These are phyloP conservation scores for Aythya baeri DNA, from an alignment of 2,113 vertebrate species.

Conservation along the genomic window DNA sequence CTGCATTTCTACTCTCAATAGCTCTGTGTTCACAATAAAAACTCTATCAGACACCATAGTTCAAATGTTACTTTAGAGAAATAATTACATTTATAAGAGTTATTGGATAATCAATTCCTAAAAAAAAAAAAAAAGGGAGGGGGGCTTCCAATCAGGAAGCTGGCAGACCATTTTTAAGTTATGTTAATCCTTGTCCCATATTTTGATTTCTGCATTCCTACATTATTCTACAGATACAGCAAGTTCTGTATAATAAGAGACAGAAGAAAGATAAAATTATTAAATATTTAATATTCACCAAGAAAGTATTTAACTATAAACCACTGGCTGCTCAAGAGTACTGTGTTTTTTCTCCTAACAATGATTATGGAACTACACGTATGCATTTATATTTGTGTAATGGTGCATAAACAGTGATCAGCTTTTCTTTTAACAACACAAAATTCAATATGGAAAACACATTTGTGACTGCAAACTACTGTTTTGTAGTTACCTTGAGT, in stretches of 20 bases:
- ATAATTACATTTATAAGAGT: neutral
- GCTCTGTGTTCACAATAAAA: neutral
- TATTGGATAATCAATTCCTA: neutral
- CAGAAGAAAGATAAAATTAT: neutral
- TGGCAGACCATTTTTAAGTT: neutral
- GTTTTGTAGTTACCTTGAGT: conserved; percentile 57
- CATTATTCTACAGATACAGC: neutral
- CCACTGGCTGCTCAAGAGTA: neutral
- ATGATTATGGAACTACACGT: neutral
- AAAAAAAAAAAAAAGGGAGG: neutral
- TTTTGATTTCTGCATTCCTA: neutral
- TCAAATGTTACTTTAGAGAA: neutral
- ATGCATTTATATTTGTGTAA: neutral
- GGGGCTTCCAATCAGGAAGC: neutral
- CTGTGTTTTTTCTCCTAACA: neutral
- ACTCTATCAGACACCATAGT: neutral
- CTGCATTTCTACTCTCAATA: neutral
- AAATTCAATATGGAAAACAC: neutral
- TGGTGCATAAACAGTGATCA: neutral
- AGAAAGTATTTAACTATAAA: neutral
- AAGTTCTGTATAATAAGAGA: neutral
- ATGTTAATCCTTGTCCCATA: neutral
- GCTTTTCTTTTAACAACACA: neutral
- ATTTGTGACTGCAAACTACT: neutral
- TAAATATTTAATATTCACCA: neutral